These are phyloP conservation scores for Upupa epops DNA, from an alignment of 2,113 vertebrate species.

Conservation along the genomic window DNA sequence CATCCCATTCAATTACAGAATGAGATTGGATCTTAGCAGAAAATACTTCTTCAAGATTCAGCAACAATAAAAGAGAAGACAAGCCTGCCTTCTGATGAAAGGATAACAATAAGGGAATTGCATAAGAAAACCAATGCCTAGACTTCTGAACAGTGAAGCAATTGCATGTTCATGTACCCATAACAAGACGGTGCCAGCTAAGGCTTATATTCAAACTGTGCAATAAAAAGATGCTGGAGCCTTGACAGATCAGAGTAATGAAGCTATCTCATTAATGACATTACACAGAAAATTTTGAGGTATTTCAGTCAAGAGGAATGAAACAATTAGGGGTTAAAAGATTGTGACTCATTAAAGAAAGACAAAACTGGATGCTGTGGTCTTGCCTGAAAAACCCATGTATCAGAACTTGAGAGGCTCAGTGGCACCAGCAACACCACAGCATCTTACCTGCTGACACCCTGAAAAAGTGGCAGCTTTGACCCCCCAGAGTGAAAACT, in stretches of 20 bases:
- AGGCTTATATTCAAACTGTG: constrained; percentile 28
- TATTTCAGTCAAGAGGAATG: constrained; percentile 57
- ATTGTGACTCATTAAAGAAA: constrained; percentile 14
- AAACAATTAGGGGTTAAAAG: constrained; percentile 38
- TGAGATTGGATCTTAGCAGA: neutral
- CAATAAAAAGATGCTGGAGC: constrained; percentile 43
- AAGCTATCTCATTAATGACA: constrained; percentile 59
- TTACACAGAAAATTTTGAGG: constrained; percentile 37
- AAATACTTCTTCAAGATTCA: neutral
- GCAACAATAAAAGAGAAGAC: neutral
- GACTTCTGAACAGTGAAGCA: constrained; percentile 10
- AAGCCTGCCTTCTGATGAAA: neutral
- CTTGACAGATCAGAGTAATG: constrained; percentile 31
- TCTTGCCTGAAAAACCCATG: neutral
- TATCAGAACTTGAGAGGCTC: neutral
- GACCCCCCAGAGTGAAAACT: neutral
- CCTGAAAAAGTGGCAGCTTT: neutral
- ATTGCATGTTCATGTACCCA: constrained; percentile 6
- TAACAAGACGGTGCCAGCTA: constrained; percentile 19
- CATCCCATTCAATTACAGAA: neutral
- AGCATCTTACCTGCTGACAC: neutral
- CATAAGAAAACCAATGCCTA: neutral
- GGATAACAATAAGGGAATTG: constrained; percentile 9
- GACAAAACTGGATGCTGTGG: neutral
- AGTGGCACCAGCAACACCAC: neutral